phyloP scores from a whole-genome alignment of 2,113 vertebrate genomes.

The Nycticebus coucang region DNA sequence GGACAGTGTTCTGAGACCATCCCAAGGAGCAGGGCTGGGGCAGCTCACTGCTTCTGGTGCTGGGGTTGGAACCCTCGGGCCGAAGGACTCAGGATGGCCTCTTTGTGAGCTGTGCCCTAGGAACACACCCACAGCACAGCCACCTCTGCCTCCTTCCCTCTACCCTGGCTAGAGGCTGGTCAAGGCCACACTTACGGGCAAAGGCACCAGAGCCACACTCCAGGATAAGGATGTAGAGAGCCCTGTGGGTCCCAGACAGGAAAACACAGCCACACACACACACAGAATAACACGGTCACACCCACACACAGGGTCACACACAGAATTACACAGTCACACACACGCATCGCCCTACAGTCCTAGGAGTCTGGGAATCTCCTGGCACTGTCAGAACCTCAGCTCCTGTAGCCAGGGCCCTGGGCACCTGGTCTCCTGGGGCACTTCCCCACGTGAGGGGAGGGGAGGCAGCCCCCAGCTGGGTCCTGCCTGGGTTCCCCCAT shows the following conservation, averaged over 20 bases:
- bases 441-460: fast-evolving
- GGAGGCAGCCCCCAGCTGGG: fast-evolving
- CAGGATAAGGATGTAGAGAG: no score
- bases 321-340: neutral
- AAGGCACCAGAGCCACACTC: neutral
- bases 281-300: neutral
- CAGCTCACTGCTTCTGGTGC: neutral
- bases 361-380: fast-evolving
- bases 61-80: neutral
- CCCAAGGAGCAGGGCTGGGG: neutral
- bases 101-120: neutral
- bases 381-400: no score
- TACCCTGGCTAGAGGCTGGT: neutral
- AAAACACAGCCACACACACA: neutral
- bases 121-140: neutral
- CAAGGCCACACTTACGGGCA: neutral
- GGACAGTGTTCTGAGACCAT: neutral
- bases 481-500: fast-evolving
- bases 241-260: neutral
- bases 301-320: neutral
- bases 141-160: neutral
- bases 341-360: neutral
- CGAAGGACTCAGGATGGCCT: no score
- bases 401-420: neutral
- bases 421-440: neutral